Evolutionary conservation across 1,140 invertebrate genomes (phyloP).

Genomic region (Drosophila mayri): DNA sequence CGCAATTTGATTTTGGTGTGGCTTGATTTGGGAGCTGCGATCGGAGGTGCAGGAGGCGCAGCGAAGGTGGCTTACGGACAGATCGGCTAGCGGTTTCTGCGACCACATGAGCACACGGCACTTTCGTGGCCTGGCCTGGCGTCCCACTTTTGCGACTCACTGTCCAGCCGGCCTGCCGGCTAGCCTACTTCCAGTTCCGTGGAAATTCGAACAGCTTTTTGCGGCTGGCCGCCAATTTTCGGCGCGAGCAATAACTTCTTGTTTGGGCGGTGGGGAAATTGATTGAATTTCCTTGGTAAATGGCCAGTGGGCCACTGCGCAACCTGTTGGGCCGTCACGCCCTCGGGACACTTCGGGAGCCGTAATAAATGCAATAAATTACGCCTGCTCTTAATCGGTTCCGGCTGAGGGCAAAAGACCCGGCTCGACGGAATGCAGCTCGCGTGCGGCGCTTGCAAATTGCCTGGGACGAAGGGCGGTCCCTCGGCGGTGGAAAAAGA

Average conservation of each 20-base stretch:
- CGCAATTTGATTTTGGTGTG: slow-evolving; percentile 64
- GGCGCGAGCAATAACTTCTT: slow-evolving; percentile 49
- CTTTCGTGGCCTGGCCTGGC: slow-evolving; percentile 66
- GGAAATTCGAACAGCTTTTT: slow-evolving; percentile 46
- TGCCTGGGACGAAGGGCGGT: slow-evolving; percentile 12
- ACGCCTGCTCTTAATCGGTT: slow-evolving; percentile 37
- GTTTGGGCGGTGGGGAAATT: slow-evolving; percentile 45
- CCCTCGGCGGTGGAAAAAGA: slow-evolving; percentile 16
- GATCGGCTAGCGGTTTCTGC: slow-evolving; percentile 71
- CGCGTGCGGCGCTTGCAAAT: slow-evolving; percentile 22
- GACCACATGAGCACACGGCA: slow-evolving; percentile 51
- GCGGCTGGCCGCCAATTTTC: slow-evolving; percentile 54
- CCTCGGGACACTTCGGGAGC: slow-evolving; percentile 8
- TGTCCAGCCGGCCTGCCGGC: slow-evolving; percentile 38
- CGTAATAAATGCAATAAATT: slow-evolving; percentile 40
- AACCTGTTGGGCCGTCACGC: slow-evolving; percentile 40
- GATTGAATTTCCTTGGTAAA: slow-evolving; percentile 54
- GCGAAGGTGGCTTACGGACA: slow-evolving; percentile 45
- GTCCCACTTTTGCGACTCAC: slow-evolving; percentile 59
- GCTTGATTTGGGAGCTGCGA: slow-evolving; percentile 61
- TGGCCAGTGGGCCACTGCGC: slow-evolving; percentile 26
- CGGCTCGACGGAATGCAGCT: slow-evolving; percentile 12
- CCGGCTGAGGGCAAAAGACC: slow-evolving; percentile 21
- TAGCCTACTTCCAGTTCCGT: slow-evolving; percentile 66
- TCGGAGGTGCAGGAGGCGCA: slow-evolving; percentile 11